A percentile compares a stretch with the other conserved stretches of the same genome.
phyloP scores from a whole-genome alignment of 1,140 invertebrate species.

The Notospermus geniculatus region DNA sequence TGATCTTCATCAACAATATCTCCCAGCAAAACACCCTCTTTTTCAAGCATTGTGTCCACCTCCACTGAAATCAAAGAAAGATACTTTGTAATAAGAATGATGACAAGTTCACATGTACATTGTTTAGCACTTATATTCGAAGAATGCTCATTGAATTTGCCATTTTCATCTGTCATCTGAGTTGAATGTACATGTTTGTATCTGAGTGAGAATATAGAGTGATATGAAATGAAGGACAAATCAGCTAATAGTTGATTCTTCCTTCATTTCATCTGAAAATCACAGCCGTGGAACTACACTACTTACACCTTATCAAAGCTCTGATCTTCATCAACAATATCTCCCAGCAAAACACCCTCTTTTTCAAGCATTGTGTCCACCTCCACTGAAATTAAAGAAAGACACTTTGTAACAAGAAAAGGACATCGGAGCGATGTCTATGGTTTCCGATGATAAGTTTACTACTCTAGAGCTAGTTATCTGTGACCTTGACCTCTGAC shows the following conservation, averaged over 20 bases:
- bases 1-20: conserved; percentile 31
- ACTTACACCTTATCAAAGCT: conserved; percentile 33
- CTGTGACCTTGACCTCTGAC: no score
- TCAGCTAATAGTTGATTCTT: no score
- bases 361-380: conserved; percentile 47
- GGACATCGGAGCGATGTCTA: no score
- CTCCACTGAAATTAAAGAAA: conserved; percentile 45
- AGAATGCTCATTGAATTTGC: not conserved
- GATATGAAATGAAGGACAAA: no score
- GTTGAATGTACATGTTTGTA: not conserved
- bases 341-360: conserved; percentile 34
- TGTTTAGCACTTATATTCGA: not conserved
- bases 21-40: conserved; percentile 34
- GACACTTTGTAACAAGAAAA: no score
- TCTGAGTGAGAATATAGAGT: no score
- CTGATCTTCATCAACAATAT: conserved; percentile 29
- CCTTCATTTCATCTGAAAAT: no score
- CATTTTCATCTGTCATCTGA: not conserved
- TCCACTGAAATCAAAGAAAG: conserved; percentile 46
- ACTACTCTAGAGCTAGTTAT: no score
- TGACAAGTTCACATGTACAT: not conserved
- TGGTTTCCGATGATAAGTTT: no score
- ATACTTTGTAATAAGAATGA: no score
- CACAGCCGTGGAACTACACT: not conserved
- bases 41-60: conserved; percentile 46